phyloP scores from a whole-genome alignment of 2,113 vertebrate genomes.

The Bubo scandiacus region DNA sequence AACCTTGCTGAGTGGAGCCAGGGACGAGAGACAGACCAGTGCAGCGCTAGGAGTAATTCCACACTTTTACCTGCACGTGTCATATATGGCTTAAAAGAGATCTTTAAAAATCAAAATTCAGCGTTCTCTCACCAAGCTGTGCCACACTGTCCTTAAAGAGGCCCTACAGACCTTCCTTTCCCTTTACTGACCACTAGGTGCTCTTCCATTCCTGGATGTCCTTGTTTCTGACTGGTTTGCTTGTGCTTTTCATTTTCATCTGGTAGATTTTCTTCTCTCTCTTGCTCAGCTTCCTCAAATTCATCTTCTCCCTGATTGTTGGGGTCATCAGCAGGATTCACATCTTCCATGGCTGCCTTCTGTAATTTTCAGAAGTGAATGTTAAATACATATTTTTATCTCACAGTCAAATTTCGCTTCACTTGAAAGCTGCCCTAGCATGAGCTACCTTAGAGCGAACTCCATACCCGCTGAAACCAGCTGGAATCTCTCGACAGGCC shows the following conservation, averaged over 20 bases:
- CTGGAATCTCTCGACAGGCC: background rate
- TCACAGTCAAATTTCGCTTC: background rate
- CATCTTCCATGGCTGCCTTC: constrained; percentile 80
- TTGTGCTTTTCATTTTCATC: constrained; percentile 76
- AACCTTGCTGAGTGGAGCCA: background rate
- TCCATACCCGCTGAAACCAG: background rate
- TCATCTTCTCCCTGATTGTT: constrained; percentile 99
- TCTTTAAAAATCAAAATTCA: background rate
- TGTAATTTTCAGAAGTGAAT: constrained; percentile 42
- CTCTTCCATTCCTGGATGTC: constrained; percentile 80
- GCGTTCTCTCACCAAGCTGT: background rate
- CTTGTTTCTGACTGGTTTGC: constrained; percentile 51
- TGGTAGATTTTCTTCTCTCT: constrained; percentile 77
- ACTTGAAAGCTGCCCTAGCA: background rate
- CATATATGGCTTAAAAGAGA: background rate
- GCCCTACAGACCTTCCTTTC: background rate
- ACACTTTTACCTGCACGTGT: background rate
- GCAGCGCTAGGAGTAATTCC: background rate
- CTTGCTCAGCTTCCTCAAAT: constrained; percentile 94
- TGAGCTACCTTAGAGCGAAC: background rate
- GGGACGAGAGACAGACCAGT: background rate
- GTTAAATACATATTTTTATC: background rate
- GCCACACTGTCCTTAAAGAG: background rate
- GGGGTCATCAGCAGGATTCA: constrained; percentile 94
- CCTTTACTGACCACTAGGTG: constrained; percentile 85